Evolutionary conservation across 2,888 invertebrate genomes (phyloP), one percentile per base, ranked within the genome.

Genomic region (Dryococelus australis): DNA sequence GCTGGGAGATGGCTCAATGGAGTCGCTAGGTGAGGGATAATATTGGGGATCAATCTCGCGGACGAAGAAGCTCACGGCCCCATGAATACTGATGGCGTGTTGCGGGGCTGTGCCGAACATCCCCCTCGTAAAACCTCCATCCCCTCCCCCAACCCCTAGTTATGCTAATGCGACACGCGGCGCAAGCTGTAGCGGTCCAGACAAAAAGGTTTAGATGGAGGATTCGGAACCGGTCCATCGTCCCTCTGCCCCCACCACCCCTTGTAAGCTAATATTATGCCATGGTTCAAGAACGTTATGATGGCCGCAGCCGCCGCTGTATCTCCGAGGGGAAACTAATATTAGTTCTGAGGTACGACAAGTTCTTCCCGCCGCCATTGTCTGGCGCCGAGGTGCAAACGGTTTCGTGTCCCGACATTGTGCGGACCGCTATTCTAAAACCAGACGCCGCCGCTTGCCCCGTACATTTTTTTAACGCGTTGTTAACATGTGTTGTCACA

Each of bases 1-100:
- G 24, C 8, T 8, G 65, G 65, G 65, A n/a, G 65, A n/a, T 65
- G 65, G 20, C 65, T 65, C 65, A 65, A 65, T 65, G 65, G 65
- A 65, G 65, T 65, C n/a, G n/a, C 65, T 65, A 65, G 65, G 65
- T n/a, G 65, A 65, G 65, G 65, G 65, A 65, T 65, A 65, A 65
- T 65, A 65, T 65, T 65, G n/a, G 65, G 65, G 65, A 65, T 65
- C 65, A 65, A 65, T 65, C 65, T 65, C 65, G 8, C 24, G 65
- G 65, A n/a, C 65, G 65, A 65, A 65, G 65, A 20, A n/a, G 65
- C 65, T n/a, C 65, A n/a, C 24, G 65, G 65, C 24, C n/a, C 65
- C 24, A 65, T 65, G 65, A 65, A 65, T 65, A 65, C 65, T 65
- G 65, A 65, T 65, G 24, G 65, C 65, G 65, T 65, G n/a, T 65